Percentiles rank a stretch among this genome's conserved stretches.
Evolutionary conservation across 1,140 invertebrate genomes (phyloP).

Genomic region (Lethrus apterus): DNA sequence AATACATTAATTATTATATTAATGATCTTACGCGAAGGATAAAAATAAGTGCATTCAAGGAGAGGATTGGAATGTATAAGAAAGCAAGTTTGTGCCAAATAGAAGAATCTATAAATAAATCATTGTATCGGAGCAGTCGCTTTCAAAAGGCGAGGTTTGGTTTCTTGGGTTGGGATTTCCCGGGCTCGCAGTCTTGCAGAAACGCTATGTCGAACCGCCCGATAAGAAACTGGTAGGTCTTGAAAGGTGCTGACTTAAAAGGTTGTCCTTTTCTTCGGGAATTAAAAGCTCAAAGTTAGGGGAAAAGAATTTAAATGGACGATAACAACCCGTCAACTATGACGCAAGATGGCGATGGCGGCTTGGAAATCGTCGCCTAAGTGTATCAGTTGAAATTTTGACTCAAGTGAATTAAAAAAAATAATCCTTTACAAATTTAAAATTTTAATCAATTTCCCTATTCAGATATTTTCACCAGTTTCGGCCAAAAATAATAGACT

Average conservation of each 20-base stretch:
- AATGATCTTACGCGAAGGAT: no score
- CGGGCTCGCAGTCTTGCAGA: slow-evolving; percentile 43
- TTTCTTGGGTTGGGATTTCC: slow-evolving; percentile 12
- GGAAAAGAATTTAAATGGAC: not conserved
- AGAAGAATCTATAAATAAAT: no score
- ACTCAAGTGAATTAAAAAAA: no score
- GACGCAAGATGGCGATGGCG: slow-evolving; percentile 62
- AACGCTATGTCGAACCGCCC: slow-evolving; percentile 59
- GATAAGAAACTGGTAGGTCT: slow-evolving; percentile 58
- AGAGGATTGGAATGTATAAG: no score
- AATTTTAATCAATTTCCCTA: no score
- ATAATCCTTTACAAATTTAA: no score
- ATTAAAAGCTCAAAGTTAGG: slow-evolving; percentile 53
- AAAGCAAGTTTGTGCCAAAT: no score
- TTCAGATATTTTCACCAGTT: no score
- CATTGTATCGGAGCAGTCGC: slow-evolving; percentile 58
- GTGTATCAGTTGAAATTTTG: slow-evolving; percentile 48
- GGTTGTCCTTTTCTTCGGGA: slow-evolving; percentile 71
- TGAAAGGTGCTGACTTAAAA: slow-evolving; percentile 57
- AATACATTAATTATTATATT: no score
- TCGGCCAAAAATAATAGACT: no score
- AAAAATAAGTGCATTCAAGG: no score
- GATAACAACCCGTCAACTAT: slow-evolving; percentile 66
- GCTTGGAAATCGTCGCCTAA: slow-evolving; percentile 61
- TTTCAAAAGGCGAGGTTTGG: slow-evolving; percentile 13